Conservation (phyloP, 2,797 vertebrate species). For the Acrocephalus scirpaceus region DNA sequence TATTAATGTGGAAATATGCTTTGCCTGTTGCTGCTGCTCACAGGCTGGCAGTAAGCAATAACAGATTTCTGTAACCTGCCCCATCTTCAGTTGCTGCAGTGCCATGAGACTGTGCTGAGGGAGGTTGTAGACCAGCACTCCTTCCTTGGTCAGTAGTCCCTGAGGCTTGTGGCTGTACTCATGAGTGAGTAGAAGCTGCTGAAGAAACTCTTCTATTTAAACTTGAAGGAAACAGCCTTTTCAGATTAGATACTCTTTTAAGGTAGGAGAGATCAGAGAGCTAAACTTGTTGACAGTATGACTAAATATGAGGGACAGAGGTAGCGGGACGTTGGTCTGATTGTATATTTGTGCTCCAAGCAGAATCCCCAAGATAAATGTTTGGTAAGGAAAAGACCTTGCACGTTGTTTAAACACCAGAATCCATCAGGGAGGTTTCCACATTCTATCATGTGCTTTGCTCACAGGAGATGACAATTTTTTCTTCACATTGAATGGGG, state of each 20-base stretch:
- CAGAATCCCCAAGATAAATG: background rate
- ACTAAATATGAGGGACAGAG: background rate
- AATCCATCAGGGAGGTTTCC: background rate
- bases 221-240: background rate
- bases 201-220: background rate
- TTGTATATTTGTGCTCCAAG: background rate
- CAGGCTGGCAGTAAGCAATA: background rate
- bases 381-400: background rate
- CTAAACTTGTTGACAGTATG: background rate
- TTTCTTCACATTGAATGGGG: background rate
- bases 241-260: background rate
- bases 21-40: background rate
- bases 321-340: background rate
- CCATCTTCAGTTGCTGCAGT: background rate
- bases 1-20: background rate
- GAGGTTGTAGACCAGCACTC: background rate
- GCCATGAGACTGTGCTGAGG: background rate
- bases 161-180: background rate
- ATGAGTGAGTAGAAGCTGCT: background rate
- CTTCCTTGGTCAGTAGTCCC: background rate
- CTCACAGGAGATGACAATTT: background rate
- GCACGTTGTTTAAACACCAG: background rate
- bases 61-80: background rate
- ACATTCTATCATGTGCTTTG: background rate
- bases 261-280: background rate